Evolutionary conservation across 2,888 invertebrate genomes (phyloP).

Genomic region (Autographa gamma): DNA sequence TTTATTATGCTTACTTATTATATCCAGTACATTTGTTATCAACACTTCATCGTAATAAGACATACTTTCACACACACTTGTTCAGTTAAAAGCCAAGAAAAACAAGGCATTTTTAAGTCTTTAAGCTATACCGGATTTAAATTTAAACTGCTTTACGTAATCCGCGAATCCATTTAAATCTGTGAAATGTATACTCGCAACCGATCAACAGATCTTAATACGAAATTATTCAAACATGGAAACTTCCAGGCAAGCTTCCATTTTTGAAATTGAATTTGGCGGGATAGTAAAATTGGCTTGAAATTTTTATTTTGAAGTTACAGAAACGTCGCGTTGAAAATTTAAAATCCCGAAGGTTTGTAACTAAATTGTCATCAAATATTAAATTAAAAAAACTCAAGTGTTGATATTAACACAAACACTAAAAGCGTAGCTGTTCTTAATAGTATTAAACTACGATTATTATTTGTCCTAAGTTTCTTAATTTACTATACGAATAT

Average conservation of each 20-base stretch:
- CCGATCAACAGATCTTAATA: background rate
- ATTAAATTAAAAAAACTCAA: background rate
- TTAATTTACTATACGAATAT: too few relatives aligned
- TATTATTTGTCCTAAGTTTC: too few relatives aligned
- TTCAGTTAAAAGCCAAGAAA: too few relatives aligned
- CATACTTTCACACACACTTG: too few relatives aligned
- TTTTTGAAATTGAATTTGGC: background rate
- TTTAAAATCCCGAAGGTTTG: background rate
- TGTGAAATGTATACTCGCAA: background rate
- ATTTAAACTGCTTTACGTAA: background rate
- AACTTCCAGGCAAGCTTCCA: background rate
- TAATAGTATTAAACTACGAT: too few relatives aligned
- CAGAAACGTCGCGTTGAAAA: background rate
- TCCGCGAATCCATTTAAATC: background rate
- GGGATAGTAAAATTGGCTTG: background rate
- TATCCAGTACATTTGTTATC: too few relatives aligned
- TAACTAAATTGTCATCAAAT: background rate
- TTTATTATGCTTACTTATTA: too few relatives aligned
- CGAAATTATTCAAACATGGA: background rate
- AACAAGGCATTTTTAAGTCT: too few relatives aligned
- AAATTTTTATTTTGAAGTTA: background rate
- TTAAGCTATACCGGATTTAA: too few relatives aligned
- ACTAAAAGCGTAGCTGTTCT: background rate
- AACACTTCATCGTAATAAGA: too few relatives aligned
- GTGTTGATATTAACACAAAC: background rate